phyloP scores from a whole-genome alignment of 2,113 vertebrate species.

The Gasterosteus aculeatus region DNA sequence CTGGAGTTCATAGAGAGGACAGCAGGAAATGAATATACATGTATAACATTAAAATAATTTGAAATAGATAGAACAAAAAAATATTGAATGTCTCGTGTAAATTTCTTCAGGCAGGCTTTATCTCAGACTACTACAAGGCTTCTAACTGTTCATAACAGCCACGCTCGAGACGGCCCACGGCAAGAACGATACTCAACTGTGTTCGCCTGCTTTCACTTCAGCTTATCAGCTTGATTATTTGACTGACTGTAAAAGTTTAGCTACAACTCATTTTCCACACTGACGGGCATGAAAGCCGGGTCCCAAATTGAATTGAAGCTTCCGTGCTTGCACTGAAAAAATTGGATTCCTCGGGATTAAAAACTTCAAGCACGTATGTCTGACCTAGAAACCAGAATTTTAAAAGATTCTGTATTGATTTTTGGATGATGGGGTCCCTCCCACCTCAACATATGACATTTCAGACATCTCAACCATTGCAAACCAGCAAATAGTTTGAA shows the following conservation, averaged over 20 bases:
- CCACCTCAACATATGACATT: slow-evolving; percentile 6
- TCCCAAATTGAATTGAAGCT: not conserved
- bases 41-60: slow-evolving; percentile 1
- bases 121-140: slow-evolving; percentile 11
- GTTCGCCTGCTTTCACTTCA: not conserved
- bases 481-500: not conserved
- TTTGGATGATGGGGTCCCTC: not conserved
- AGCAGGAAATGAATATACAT: slow-evolving; percentile 24
- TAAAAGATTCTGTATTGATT: not conserved
- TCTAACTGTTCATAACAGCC: slow-evolving; percentile 36
- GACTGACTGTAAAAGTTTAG: not conserved
- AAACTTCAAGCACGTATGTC: not conserved
- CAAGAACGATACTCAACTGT: not conserved
- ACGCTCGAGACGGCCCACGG: not conserved
- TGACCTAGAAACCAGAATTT: slow-evolving; percentile 5
- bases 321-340: not conserved
- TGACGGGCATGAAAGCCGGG: not conserved
- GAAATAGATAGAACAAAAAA: not conserved
- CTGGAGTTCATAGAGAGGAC: slow-evolving; percentile 74
- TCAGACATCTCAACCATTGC: slow-evolving; percentile 5
- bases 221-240: slow-evolving; percentile 11
- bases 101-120: slow-evolving; percentile 21
- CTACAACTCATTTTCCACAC: not conserved
- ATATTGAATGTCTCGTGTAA: not conserved
- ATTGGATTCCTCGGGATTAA: not conserved